phyloP scores from a whole-genome alignment of 1,140 invertebrate species.

The Papilio polyxenes region DNA sequence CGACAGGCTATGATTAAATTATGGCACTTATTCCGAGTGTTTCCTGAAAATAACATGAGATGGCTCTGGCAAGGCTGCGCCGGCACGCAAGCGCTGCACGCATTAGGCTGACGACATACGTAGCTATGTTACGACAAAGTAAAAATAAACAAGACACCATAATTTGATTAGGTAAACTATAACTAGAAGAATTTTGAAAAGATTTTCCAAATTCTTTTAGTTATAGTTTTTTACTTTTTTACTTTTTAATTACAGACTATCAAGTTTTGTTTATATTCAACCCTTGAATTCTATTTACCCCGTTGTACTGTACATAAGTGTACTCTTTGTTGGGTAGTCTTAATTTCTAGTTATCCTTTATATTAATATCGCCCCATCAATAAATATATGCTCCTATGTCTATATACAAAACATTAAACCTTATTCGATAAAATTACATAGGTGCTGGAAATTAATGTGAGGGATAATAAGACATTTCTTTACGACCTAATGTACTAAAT shows the following conservation, averaged over 20 bases:
- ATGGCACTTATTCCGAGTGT: constrained; percentile 77
- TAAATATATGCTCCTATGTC: too few species aligned
- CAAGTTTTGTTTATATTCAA: too few species aligned
- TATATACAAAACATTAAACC: too few species aligned
- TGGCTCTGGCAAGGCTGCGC: constrained; percentile 75
- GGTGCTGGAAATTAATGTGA: neutral
- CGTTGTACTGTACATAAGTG: too few species aligned
- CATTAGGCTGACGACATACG: constrained; percentile 50
- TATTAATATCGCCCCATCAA: too few species aligned
- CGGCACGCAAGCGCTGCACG: constrained; percentile 76
- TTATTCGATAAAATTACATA: neutral
- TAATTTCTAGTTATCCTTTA: too few species aligned
- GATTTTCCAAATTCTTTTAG: neutral
- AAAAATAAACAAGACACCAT: neutral
- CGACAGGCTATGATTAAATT: constrained; percentile 79
- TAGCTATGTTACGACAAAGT: neutral
- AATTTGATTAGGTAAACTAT: neutral
- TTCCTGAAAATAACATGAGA: constrained; percentile 80
- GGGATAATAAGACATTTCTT: neutral
- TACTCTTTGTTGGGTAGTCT: too few species aligned
- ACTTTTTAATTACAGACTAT: too few species aligned
- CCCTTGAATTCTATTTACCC: too few species aligned
- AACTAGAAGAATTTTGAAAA: too few species aligned
- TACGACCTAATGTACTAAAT: neutral
- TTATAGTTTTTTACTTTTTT: too few species aligned